Base-by-base conservation (phyloP, 2,888 invertebrate genomes). In the Leptinotarsa tumamoca region DNA sequence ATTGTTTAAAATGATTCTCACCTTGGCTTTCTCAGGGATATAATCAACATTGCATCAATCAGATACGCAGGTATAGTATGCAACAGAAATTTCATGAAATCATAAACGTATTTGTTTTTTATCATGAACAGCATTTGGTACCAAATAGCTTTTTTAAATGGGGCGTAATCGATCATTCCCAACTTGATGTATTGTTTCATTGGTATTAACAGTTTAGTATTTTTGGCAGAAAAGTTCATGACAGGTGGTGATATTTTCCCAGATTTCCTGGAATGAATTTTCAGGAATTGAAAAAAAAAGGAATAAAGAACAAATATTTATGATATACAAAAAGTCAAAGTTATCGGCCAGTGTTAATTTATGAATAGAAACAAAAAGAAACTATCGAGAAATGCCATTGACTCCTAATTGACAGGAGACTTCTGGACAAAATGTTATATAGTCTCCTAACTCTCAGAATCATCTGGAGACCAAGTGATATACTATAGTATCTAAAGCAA, bases 61-160 rank as follows among this genome's bases (percentile, higher is more conserved):
- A 83, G 52, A 63, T 82, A 82, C 0, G 82, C 82, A 21, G 82
- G 83, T 67, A 82, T 63, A 4, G 78, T 79, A 67, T 83, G 83
- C 13, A 83, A 56, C 10, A 81, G 7, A 69, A 82, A 81, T 58
- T 80, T 81, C 33, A 79, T 43, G 4, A 78, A 23, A 4, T 67
- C 13, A 54, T 79, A 82, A 4, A 66, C 33, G 18, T 73, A 77
- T 75, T 78, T 78, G 51, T 77, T 82, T 50, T 82, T 66, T 2
- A 81, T 67, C 33, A 83, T 75, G 54, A 76, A 75, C n/a, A 83
- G 68, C 77, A 80, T 79, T 61, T 82, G 83, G 67, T 77, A 77
- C 83, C 83, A 83, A 67, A 83, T 76, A 4, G 83, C 82, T 73
- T 76, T 81, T 67, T 81, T 82, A 61, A 83, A 83, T 0, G 81